phyloP scores from a whole-genome alignment of 2,113 vertebrate species.

The Pseudopodoces humilis region DNA sequence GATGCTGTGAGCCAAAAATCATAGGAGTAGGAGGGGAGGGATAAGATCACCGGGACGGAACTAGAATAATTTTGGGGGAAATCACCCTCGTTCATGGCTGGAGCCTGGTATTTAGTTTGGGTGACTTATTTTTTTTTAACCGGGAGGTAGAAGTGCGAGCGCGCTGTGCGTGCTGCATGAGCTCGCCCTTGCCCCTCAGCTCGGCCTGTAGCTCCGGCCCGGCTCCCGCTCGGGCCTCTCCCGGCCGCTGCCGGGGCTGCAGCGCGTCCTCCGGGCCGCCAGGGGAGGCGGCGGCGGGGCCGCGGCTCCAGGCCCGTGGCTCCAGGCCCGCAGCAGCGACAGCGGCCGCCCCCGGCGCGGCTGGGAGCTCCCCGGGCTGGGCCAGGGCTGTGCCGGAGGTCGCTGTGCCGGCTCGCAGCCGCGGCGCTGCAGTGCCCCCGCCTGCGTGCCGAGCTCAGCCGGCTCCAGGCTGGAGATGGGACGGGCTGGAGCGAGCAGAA shows the following conservation, averaged over 20 bases:
- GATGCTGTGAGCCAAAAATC: not conserved
- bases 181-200: accelerated
- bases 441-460: not conserved
- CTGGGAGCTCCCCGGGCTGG: accelerated
- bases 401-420: accelerated
- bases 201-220: too few relatives aligned
- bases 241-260: not conserved
- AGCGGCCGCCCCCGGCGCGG: not conserved
- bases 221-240: too few relatives aligned
- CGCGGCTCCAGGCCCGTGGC: too few relatives aligned
- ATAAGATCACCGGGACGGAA: not conserved
- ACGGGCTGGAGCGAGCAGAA: not conserved
- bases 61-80: not conserved
- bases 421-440: not conserved
- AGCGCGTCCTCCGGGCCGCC: not conserved
- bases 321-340: too few relatives aligned
- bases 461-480: not conserved
- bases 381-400: accelerated
- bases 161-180: accelerated
- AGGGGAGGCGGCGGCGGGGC: not conserved
- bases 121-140: not conserved
- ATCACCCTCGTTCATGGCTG: accelerated
- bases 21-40: not conserved
- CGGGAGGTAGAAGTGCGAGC: accelerated
- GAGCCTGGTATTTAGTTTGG: not conserved